phyloP scores from a whole-genome alignment of 1,140 invertebrate genomes.

The Bombus pyrosoma region DNA sequence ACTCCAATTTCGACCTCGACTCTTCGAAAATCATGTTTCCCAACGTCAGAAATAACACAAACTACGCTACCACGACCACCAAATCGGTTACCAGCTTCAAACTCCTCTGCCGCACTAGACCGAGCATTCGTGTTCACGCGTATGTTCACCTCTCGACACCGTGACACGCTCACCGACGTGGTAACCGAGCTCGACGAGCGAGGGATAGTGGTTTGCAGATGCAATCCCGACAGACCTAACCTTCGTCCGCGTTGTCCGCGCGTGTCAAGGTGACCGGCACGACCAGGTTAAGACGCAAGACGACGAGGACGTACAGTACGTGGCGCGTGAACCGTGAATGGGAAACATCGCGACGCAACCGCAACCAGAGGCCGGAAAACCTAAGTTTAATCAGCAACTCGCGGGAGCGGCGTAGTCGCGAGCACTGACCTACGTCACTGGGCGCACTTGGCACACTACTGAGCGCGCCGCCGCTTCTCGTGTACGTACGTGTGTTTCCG shows the following conservation, averaged over 20 bases:
- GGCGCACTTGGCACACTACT: conserved; percentile 65
- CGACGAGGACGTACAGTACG: neutral
- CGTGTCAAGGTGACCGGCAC: conserved; percentile 48
- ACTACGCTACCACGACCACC: neutral
- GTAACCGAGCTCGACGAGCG: neutral
- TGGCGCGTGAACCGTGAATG: neutral
- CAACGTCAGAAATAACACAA: neutral
- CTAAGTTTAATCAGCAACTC: conserved; percentile 25
- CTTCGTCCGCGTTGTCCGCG: conserved; percentile 4
- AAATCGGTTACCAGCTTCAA: neutral
- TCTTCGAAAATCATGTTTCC: neutral
- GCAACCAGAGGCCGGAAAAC: neutral
- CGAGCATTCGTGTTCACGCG: too few species aligned
- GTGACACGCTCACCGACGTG: neutral
- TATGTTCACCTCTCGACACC: neutral
- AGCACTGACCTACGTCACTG: conserved; percentile 74
- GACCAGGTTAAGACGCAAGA: conserved; percentile 14
- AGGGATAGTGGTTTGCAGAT: conserved; percentile 7
- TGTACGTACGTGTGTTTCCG: conserved; percentile 39
- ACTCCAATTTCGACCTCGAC: neutral
- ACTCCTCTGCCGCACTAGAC: neutral
- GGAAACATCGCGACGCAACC: conserved; percentile 6
- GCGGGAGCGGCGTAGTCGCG: conserved; percentile 61
- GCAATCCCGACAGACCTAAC: conserved; percentile 26
- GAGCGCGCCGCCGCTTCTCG: conserved; percentile 50